phyloP scores from a whole-genome alignment of 1,140 invertebrate genomes.

The Drosophila bifasciata region DNA sequence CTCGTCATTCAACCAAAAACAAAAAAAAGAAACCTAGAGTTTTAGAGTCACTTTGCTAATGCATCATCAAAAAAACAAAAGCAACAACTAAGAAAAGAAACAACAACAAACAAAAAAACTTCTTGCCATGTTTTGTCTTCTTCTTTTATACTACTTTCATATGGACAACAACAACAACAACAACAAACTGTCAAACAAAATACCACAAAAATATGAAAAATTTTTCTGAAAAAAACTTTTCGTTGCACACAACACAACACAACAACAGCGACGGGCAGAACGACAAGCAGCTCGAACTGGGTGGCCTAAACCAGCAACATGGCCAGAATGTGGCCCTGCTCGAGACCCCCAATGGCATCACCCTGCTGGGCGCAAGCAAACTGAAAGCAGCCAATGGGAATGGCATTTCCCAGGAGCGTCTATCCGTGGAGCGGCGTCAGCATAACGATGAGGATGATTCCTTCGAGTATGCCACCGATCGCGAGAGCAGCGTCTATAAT shows the following conservation, averaged over 20 bases:
- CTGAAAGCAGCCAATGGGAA: slow-evolving; percentile 48
- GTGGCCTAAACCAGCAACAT: slow-evolving; percentile 36
- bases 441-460: slow-evolving; percentile 71
- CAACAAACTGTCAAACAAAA: slow-evolving; percentile 48
- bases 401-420: slow-evolving; percentile 41
- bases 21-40: slow-evolving; percentile 32
- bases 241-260: too few relatives aligned
- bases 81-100: slow-evolving; percentile 23
- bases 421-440: slow-evolving; percentile 58
- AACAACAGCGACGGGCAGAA: slow-evolving; percentile 16
- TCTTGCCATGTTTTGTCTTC: slow-evolving; percentile 42
- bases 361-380: slow-evolving; percentile 67
- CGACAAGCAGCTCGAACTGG: slow-evolving; percentile 67
- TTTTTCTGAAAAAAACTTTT: slow-evolving; percentile 11
- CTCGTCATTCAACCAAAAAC: slow-evolving; percentile 34
- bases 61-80: slow-evolving; percentile 52
- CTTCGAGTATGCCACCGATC: slow-evolving; percentile 80
- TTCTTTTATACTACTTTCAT: slow-evolving; percentile 70
- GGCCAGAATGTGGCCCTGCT: slow-evolving; percentile 76
- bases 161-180: slow-evolving; percentile 51
- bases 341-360: slow-evolving; percentile 79
- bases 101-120: slow-evolving; percentile 41
- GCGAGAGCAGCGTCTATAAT: slow-evolving; percentile 80
- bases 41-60: slow-evolving; percentile 70
- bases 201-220: slow-evolving; percentile 27